phyloP scores from a whole-genome alignment of 2,797 vertebrate genomes.

The Periophthalmus magnuspinnatus region DNA sequence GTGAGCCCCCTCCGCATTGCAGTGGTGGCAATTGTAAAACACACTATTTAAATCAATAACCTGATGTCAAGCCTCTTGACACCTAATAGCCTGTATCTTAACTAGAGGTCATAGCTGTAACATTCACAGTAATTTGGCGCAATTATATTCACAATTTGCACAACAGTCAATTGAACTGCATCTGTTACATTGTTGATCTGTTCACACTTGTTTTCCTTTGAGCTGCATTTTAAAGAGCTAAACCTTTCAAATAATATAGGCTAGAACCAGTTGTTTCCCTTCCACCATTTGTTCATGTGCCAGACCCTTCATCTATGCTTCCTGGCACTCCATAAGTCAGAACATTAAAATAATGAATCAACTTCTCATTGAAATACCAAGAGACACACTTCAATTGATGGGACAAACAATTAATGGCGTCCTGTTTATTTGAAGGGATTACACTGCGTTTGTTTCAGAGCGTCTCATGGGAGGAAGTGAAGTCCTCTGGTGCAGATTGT shows the following conservation, averaged over 20 bases:
- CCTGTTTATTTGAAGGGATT: constrained; percentile 76
- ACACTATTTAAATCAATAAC: too few relatives aligned
- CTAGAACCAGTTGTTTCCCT: constrained; percentile 39
- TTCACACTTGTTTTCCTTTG: constrained; percentile 12
- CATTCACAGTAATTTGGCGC: constrained; percentile 49
- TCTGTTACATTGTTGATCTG: constrained; percentile 16
- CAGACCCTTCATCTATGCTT: constrained; percentile 55
- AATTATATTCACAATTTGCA: constrained; percentile 19
- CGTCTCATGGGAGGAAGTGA: constrained; percentile 70
- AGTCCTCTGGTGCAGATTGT: constrained; percentile 71
- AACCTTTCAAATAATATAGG: constrained; percentile 34
- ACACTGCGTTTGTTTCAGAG: constrained; percentile 67
- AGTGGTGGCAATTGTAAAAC: background rate
- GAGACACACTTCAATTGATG: constrained; percentile 63
- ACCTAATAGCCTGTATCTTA: too few relatives aligned
- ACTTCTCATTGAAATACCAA: constrained; percentile 54
- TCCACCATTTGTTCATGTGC: constrained; percentile 49
- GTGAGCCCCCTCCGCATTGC: background rate
- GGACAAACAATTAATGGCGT: constrained; percentile 73
- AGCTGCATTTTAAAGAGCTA: constrained; percentile 18
- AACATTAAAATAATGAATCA: constrained; percentile 65
- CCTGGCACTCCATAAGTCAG: constrained; percentile 64
- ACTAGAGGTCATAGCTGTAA: too few relatives aligned
- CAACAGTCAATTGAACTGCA: background rate
- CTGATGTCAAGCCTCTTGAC: too few relatives aligned